Base-by-base conservation (phyloP, 2,888 invertebrate genomes). In the Brachypalpus laphriformis region DNA sequence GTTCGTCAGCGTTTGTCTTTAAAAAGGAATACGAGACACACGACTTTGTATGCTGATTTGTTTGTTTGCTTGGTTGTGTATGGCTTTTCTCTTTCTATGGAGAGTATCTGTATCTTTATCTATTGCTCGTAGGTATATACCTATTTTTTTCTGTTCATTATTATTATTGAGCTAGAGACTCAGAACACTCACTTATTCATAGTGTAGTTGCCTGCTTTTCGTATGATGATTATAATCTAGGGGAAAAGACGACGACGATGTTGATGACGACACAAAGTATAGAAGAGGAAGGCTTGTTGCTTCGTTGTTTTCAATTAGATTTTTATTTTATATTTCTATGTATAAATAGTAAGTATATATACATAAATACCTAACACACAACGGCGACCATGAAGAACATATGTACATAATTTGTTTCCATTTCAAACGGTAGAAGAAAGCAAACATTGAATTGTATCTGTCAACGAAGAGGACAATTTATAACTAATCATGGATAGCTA, bases 251-350 rank as follows among this genome's bases (percentile, higher is more conserved):
- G 31, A 57, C 28, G 16, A 54, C 34, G 45, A 65, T 40, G 37
- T 22, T 54, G 65, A 57, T 75, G 75, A 75, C 75, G 75, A 57
- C 65, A 75, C 34, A 9, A 34, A 22, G 18, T 18, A 20, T 28
- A 47, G 34, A 40, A 54, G 31, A 65, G 45, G 63, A 74, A 49
- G 66, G 66, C 76, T 76, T 76, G 76, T 76, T 76, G 76, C 75
- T 75, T 45, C 18, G 49, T 65, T 34, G 65, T 65, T 47, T 68
- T 68, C 68, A 68, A 68, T 56, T 56, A 68, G 18, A 49, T 49
- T 18, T 45, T 45, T 45, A 2, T 16, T 40, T 42, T 16, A 0
- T 42, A 16, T 14, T 3, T 20, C 20, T 14, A 59, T 20, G 11
- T 11, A n/a, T 37, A 34, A 37, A 3, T 37, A 37, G 8, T n/a